Base-by-base conservation (phyloP, 2,797 vertebrate genomes). In the Gambusia yucatana region DNA sequence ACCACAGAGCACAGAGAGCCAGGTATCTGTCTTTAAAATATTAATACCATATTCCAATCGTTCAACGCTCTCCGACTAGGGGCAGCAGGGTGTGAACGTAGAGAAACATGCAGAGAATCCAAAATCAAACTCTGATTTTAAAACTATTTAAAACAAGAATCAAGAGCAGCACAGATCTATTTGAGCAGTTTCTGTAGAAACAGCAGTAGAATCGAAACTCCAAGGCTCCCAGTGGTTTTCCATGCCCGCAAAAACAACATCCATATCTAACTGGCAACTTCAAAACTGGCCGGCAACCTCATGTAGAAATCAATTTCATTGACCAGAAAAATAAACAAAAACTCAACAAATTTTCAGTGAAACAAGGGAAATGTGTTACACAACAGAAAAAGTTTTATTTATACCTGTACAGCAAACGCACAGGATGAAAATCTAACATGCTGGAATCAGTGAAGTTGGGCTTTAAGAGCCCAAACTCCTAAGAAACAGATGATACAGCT, bases 21-120 rank as follows among this genome's bases (percentile, higher is more conserved):
- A 65, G 87, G 87, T 30, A 78, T 30, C 48, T 76, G 57, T 25
- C 71, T 77, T 80, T 91, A 22, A 89, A 93, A 92, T 89, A 92
- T 93, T 93, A 86, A 91, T 57, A 73, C 72, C 22, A 4, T 78
- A 55, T 57, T 81, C 76, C 69, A 55, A 10, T 61, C 80, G 36
- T 77, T 71, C 86, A 70, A 10, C 52, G 67, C 73, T 39, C 67
- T 44, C 76, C 2, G 25, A 30, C 47, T 2, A 25, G 17, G 47
- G 14, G 2, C 61, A 50, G n/a, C 46, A 3, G 43, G 3, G 6
- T 57, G n/a, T 28, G 55, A 6, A 36, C 8, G n/a, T 17, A n/a
- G 1, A 25, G 33, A 67, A 77, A 28, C 43, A 76, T 6, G 70
- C 79, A 86, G 52, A 48, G 0, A 55, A 73, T 79, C 83, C 81